phyloP scores from a whole-genome alignment of 2,113 vertebrate genomes.

The Pelodiscus sinensis region DNA sequence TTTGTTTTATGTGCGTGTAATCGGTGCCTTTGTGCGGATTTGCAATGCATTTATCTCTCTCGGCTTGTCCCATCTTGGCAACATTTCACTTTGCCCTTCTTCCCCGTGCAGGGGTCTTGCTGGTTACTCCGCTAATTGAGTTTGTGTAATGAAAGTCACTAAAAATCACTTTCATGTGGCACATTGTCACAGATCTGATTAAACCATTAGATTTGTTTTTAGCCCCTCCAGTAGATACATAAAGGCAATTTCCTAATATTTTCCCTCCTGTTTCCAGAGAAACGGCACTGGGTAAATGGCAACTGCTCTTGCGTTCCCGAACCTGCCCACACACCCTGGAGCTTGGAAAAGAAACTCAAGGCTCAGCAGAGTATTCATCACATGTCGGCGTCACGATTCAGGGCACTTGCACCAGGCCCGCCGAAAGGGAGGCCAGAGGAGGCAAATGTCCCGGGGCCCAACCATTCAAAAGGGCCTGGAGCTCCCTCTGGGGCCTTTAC shows the following conservation, averaged over 20 bases:
- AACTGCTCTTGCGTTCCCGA: conserved; percentile 54
- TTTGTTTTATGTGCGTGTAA: background rate
- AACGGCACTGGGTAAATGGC: conserved; percentile 16
- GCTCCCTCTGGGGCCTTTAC: too few species aligned
- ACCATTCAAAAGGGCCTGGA: too few species aligned
- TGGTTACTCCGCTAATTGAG: conserved; percentile 43
- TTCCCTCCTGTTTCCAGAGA: conserved; percentile 44
- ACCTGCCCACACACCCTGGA: conserved; percentile 30
- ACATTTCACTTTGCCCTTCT: background rate
- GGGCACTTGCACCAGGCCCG: too few species aligned
- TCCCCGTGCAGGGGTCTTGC: background rate
- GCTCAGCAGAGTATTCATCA: background rate
- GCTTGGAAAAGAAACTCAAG: background rate
- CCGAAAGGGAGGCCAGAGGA: too few species aligned
- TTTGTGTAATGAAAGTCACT: conserved; percentile 34
- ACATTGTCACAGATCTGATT: conserved; percentile 39
- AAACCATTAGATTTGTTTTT: conserved; percentile 20
- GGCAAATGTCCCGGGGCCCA: too few species aligned
- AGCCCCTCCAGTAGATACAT: background rate
- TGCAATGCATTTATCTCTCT: background rate
- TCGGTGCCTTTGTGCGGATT: background rate
- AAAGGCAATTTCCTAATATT: conserved; percentile 26
- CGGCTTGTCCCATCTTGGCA: background rate
- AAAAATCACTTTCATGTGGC: background rate
- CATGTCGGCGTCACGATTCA: background rate